Conservation (phyloP, 2,113 vertebrate genomes). For the Muntiacus muntjak region DNA sequence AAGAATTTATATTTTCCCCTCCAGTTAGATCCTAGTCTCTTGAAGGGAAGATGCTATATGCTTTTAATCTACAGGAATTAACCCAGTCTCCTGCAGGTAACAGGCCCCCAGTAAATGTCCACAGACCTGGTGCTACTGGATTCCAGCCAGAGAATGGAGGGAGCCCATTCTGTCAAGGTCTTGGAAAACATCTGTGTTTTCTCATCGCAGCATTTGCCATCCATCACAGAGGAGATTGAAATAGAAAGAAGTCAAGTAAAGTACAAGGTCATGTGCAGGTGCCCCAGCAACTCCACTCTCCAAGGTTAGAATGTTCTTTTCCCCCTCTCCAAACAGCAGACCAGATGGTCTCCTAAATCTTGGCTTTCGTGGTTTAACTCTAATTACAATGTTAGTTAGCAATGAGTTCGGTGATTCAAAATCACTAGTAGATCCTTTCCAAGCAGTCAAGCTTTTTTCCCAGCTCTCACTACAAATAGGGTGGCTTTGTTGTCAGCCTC, state of each 20-base stretch:
- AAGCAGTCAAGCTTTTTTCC: neutral
- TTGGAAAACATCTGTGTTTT: slow-evolving; percentile 65
- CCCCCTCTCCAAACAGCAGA: slow-evolving; percentile 40
- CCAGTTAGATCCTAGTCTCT: neutral
- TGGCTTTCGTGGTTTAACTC: slow-evolving; percentile 50
- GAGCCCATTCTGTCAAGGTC: slow-evolving; percentile 46
- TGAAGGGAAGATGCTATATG: neutral
- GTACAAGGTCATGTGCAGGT: slow-evolving; percentile 60
- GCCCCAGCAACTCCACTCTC: slow-evolving; percentile 47
- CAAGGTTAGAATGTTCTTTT: slow-evolving; percentile 54
- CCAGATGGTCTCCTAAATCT: slow-evolving; percentile 60
- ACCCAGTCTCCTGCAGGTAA: neutral
- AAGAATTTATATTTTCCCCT: neutral
- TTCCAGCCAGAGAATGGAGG: slow-evolving; percentile 19
- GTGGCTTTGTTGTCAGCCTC: slow-evolving; percentile 15
- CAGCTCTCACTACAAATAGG: neutral
- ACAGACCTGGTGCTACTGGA: slow-evolving; percentile 13
- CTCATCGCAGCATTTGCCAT: slow-evolving; percentile 50
- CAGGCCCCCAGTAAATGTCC: neutral
- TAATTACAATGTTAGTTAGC: slow-evolving; percentile 68
- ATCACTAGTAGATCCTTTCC: slow-evolving; percentile 32
- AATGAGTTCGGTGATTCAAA: slow-evolving; percentile 55
- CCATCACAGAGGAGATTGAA: slow-evolving; percentile 37
- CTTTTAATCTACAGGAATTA: neutral
- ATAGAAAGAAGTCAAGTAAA: slow-evolving; percentile 49